Conservation (phyloP, 1,140 invertebrate genomes). For the Radopholus similis region DNA sequence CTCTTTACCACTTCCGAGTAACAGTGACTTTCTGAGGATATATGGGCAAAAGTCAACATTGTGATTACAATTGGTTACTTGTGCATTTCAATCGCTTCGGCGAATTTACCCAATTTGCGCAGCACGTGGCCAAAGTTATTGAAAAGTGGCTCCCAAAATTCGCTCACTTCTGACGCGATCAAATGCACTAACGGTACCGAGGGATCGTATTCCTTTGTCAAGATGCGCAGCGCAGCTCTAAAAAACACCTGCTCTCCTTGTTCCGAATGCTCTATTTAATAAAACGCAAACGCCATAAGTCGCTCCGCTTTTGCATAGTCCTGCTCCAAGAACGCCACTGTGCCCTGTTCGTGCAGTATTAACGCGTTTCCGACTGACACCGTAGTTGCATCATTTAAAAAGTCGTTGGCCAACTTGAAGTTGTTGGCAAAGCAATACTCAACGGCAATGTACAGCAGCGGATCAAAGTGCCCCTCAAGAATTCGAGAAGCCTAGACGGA, state of each 20-base stretch:
- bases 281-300: not conserved
- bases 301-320: conserved; percentile 41
- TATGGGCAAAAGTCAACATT: not conserved
- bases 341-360: conserved; percentile 44
- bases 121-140: conserved; percentile 46
- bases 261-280: not conserved
- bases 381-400: conserved; percentile 37
- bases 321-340: conserved; percentile 34
- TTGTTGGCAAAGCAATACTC: conserved; percentile 50
- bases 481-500: conserved; percentile 45
- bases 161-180: conserved; percentile 19
- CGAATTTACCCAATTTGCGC: conserved; percentile 34
- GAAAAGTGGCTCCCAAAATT: conserved; percentile 49
- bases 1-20: conserved; percentile 26
- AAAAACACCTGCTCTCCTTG: too few species aligned
- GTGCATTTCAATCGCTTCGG: conserved; percentile 42
- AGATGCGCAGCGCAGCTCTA: too few species aligned
- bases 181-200: not conserved
- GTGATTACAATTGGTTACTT: not conserved
- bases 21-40: conserved; percentile 30
- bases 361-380: conserved; percentile 42
- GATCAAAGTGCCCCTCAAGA: conserved; percentile 48
- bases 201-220: not conserved
- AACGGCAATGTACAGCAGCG: conserved; percentile 46
- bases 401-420: conserved; percentile 41